Base-by-base conservation (phyloP, 2,113 vertebrate genomes). In the Hemiscyllium ocellatum region DNA sequence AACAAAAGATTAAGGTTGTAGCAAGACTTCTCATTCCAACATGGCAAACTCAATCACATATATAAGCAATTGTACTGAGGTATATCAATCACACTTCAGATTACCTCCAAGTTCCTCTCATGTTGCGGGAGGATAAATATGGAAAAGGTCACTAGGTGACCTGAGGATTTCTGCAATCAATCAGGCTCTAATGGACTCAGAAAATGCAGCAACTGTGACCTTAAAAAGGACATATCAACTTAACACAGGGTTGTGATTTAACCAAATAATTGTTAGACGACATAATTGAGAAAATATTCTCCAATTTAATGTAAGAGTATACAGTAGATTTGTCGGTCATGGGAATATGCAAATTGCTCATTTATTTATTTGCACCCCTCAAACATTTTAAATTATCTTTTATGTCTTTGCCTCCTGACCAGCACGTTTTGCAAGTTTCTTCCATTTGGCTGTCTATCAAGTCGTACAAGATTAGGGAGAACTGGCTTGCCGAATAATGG, bases 141-240 rank as follows among this genome's bases (percentile, higher is more conserved):
- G 42, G 47, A 90, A 65, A 91, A n/a, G 33, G n/a, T 20, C 89
- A 4, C 29, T 65, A 33, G 66, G 19, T 93, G 19, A 66, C 19
- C 15, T 68, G 89, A 65, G 17, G 89, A 91, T 91, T n/a, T 91
- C 56, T n/a, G 61, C 17, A 93, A 93, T 93, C 56, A 91, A 90
- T 90, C 61, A 66, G n/a, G 17, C 33, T 66, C 89, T 22, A 93
- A 66, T 37, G 5, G 61, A 33, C 61, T 61, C 33, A 65, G 56
- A 56, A 91, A n/a, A 17, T 29, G 56, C 13, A 90, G 87, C 26
- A 33, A 33, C 56, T 24, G 29, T 66, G 56, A 61, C 29, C 52
- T 61, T 61, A 52, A 56, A 56, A 89, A 50, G 50, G 50, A 56
- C 50, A 91, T 1, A 33, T 4, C 86, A 65, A 37, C 29, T 65